Base-by-base conservation (phyloP, 2,797 vertebrate species). In the Streptopelia turtur region DNA sequence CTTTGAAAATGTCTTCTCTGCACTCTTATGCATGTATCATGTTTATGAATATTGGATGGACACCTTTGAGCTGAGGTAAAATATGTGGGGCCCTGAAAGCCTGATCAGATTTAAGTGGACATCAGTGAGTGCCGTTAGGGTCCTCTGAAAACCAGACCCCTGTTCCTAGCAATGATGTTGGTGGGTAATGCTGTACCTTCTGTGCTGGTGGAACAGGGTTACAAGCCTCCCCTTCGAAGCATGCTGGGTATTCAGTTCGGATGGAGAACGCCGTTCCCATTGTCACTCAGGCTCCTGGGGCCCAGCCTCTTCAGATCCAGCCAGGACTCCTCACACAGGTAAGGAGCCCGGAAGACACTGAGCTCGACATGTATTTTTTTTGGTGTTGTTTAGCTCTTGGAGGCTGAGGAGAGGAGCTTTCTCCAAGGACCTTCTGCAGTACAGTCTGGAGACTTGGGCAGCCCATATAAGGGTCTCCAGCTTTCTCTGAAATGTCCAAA, bases 251-350 rank as follows among this genome's bases (percentile, higher is more conserved):
- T 97, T 99, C 99, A 4, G 99, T 99, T 96, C 98, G 99, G 90
- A 99, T 99, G 99, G 99, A 99, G 96, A 99, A 99, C 5, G 99
- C 99, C 1, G 99, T 99, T 98, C 99, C 99, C 97, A 99, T 99
- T 95, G 99, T 99, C 98, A 99, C 99, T 43, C 99, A 99, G 96
- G 99, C 99, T 95, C 99, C 99, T 3, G 99, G 99, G 87, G 98
- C 99, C 35, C 99, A 99, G 95, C 98, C 99, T 93, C 98, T 99
- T 92, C 99, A 99, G 98, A 99, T 99, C 97, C 99, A 99, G 81
- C 98, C 99, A 60, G 98, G 99, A 91, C 99, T 99, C 79, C 99
- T 99, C 8, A 98, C 99, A 98, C 99, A 99, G 99, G 99, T 99
- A 99, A 97, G 88, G 43, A 72, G 50, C 66, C 56, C 27, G 75